These are phyloP conservation scores for Pararge aegeria DNA, from an alignment of 1,140 invertebrate genomes.

Conservation along the genomic window DNA sequence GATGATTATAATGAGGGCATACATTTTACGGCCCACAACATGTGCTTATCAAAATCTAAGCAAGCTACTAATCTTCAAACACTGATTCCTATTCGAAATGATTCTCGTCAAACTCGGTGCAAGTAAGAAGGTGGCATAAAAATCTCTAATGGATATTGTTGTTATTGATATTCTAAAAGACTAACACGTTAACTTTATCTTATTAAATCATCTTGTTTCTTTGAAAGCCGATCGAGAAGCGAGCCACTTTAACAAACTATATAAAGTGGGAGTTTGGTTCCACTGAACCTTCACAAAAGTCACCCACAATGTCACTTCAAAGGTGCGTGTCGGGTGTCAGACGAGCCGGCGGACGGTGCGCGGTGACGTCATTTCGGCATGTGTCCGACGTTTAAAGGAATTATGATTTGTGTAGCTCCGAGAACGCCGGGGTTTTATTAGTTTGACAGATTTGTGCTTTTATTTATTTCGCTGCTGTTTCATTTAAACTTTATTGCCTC, in stretches of 20 bases:
- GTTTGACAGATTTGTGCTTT: neutral
- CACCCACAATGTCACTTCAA: conserved; percentile 9
- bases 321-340: conserved; percentile 16
- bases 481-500: neutral
- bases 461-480: neutral
- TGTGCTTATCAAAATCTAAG: too few relatives aligned
- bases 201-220: neutral
- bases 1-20: too few relatives aligned
- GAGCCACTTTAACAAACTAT: neutral
- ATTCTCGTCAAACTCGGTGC: too few relatives aligned
- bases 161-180: too few relatives aligned
- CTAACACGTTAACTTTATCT: too few relatives aligned
- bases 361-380: conserved; percentile 4
- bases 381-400: neutral
- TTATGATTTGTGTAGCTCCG: neutral
- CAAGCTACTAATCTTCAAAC: too few relatives aligned
- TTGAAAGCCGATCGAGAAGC: neutral
- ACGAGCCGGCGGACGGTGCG: conserved; percentile 3
- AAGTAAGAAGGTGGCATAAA: too few relatives aligned
- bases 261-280: neutral
- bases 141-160: too few relatives aligned
- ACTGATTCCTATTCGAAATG: too few relatives aligned
- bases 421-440: neutral
- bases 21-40: too few relatives aligned
- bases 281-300: neutral